Percentiles rank a stretch among this genome's conserved stretches.
phyloP scores from a whole-genome alignment of 2,797 vertebrate species.

The Helarctos malayanus region DNA sequence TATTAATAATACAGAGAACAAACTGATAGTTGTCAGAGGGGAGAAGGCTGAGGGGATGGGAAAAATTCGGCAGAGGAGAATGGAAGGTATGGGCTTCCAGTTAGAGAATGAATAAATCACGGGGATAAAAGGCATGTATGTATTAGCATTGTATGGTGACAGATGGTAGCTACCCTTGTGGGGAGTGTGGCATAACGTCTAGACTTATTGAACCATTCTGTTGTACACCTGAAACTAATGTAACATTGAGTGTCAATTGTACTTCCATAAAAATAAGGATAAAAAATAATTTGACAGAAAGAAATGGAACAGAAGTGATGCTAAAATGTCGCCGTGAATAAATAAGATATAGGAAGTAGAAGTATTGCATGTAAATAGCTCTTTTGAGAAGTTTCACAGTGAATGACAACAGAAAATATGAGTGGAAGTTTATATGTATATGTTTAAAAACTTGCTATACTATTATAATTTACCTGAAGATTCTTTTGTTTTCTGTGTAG shows the following conservation, averaged over 20 bases:
- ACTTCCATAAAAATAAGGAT: not conserved
- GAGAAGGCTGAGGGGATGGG: not conserved
- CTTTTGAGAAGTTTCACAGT: not conserved
- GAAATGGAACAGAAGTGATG: not conserved
- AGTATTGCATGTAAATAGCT: not conserved
- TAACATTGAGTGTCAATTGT: not conserved
- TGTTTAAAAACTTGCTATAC: not conserved
- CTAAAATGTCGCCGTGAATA: not conserved
- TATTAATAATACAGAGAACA: not conserved
- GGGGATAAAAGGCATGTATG: not conserved
- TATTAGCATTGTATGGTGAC: not conserved
- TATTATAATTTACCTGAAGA: not conserved
- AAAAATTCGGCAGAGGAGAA: not conserved
- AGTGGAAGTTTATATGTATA: not conserved
- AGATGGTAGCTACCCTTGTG: not conserved
- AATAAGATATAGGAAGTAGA: not conserved
- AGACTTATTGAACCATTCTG: not conserved
- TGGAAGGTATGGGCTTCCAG: not conserved
- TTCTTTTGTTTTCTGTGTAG: not conserved
- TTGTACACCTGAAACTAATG: not conserved
- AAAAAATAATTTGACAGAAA: not conserved
- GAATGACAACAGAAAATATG: not conserved
- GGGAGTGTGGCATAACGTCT: too few species aligned
- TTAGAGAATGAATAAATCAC: not conserved
- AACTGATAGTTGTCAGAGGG: not conserved